Base-by-base conservation (phyloP, 2,888 invertebrate species). In the Lasioglossum morio region DNA sequence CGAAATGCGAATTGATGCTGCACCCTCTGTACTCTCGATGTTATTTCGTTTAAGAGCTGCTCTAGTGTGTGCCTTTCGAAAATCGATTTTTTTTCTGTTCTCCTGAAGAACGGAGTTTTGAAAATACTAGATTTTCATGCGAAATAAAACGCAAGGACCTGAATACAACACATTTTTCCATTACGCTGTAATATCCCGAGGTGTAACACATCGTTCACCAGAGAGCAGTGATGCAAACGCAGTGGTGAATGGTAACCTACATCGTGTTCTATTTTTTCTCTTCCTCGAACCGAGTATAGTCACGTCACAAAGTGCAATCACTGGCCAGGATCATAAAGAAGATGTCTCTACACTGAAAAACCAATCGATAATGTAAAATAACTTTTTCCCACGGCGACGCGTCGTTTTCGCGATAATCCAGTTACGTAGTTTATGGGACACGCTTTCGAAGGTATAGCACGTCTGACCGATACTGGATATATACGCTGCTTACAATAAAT, bases 311-410 rank as follows among this genome's bases (percentile, higher is more conserved):
- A 19, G 19, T 19, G 2, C 63, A 30, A 63, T 63, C 63, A 30
- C 63, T 30, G 30, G 19, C 63, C 30, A 63, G 30, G 63, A 69
- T 69, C 69, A 23, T 69, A 69, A 69, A 69, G 69, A 69, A 69
- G 19, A 34, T 69, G 69, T 34, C 69, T 23, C 37, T 69, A 34
- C 23, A 12, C 46, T 43, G 16, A 34, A 46, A 34, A 10, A n/a
- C 19, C 10, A 37, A 69, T 69, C 69, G 34, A 69, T 69, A 69
- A 23, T 37, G 69, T 69, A 37, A 69, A 69, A 69, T 37, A 69
- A 69, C 69, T 69, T 69, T 37, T 69, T 37, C 69, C 37, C 37
- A 19, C 37, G 37, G 7, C 37, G 46, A 16, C 46, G 37, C 69
- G 3, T 69, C 69, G 69, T 69, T 69, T 69, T 69, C 37, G 37